A percentile compares a stretch with the other conserved stretches of the same genome.
Evolutionary conservation across 2,888 invertebrate genomes (phyloP).

Genomic region (Xylota segnis): DNA sequence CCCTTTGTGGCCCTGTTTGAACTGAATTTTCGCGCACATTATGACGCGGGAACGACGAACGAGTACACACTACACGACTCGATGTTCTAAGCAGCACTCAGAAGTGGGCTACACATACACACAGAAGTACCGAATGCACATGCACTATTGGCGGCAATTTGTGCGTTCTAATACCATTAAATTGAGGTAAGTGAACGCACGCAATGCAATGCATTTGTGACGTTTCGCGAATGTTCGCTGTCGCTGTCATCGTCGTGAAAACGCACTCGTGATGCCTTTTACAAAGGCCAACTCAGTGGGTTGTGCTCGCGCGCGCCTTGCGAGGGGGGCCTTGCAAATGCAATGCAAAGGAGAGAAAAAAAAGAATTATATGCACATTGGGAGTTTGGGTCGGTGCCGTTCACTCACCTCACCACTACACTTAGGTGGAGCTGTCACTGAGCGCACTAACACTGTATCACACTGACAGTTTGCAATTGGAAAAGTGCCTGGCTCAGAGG

Average conservation of each 20-base stretch:
- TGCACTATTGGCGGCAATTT: slow-evolving; percentile 68
- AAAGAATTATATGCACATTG: slow-evolving; percentile 72
- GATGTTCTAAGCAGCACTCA: slow-evolving; percentile 54
- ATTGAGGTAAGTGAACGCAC: slow-evolving; percentile 76
- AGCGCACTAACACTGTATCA: slow-evolving; percentile 2
- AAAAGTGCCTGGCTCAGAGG: slow-evolving; percentile 59
- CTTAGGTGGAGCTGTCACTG: slow-evolving; percentile 36
- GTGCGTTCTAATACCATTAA: slow-evolving; percentile 74
- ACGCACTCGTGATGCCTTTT: slow-evolving; percentile 70
- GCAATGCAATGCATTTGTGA: slow-evolving; percentile 74
- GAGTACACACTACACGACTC: slow-evolving; percentile 31
- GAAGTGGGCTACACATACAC: slow-evolving; percentile 13
- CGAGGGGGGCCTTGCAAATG: slow-evolving; percentile 36
- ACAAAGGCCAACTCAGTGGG: slow-evolving; percentile 70
- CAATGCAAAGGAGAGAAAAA: slow-evolving; percentile 1
- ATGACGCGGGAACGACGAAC: slow-evolving; percentile 71
- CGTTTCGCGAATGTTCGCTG: slow-evolving; percentile 75
- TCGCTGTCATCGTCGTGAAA: slow-evolving; percentile 37
- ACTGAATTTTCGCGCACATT: slow-evolving; percentile 77
- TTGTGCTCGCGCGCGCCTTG: slow-evolving; percentile 1
- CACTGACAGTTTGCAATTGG: slow-evolving; percentile 59
- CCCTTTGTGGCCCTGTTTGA: slow-evolving; percentile 78
- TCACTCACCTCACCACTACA: slow-evolving; percentile 74
- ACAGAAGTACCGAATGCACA: slow-evolving; percentile 4
- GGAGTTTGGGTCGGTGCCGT: slow-evolving; percentile 77